These are phyloP conservation scores for Syngnathus floridae DNA, from an alignment of 2,113 vertebrate species.

Conservation along the genomic window DNA sequence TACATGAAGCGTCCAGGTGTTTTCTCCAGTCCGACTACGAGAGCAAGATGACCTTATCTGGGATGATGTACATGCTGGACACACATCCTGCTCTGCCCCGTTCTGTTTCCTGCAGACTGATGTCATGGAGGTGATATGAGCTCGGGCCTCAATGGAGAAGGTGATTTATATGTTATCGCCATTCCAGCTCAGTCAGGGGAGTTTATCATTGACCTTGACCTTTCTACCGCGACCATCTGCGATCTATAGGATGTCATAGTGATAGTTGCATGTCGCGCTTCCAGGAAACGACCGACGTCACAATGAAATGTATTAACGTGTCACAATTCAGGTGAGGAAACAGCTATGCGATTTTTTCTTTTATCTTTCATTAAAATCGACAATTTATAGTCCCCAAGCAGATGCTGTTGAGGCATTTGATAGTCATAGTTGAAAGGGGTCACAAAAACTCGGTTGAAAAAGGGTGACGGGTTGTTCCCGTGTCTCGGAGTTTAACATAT, in stretches of 20 bases:
- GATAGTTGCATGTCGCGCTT: slow-evolving; percentile 28
- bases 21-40: slow-evolving; percentile 40
- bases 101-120: slow-evolving; percentile 61
- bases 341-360: slow-evolving; percentile 23
- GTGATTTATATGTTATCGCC: slow-evolving; percentile 38
- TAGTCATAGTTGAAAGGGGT: slow-evolving; percentile 20
- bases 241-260: slow-evolving; percentile 35
- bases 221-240: slow-evolving; percentile 27
- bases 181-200: slow-evolving; percentile 28
- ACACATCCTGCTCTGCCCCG: slow-evolving; percentile 58
- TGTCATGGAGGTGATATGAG: slow-evolving; percentile 41
- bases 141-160: slow-evolving; percentile 22
- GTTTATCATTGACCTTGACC: slow-evolving; percentile 41
- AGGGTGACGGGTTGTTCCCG: slow-evolving; percentile 16
- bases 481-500: slow-evolving; percentile 32
- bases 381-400: slow-evolving; percentile 18
- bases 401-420: slow-evolving; percentile 16
- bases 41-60: slow-evolving; percentile 42
- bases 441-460: not conserved
- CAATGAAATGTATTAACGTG: slow-evolving; percentile 25
- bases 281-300: slow-evolving; percentile 38
- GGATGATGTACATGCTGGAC: slow-evolving; percentile 31
- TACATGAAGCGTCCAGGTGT: slow-evolving; percentile 21
- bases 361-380: slow-evolving; percentile 12
- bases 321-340: slow-evolving; percentile 29